A percentile compares a stretch with the other conserved stretches of the same genome.
phyloP scores from a whole-genome alignment of 2,797 vertebrate species.

The Tapirus indicus region DNA sequence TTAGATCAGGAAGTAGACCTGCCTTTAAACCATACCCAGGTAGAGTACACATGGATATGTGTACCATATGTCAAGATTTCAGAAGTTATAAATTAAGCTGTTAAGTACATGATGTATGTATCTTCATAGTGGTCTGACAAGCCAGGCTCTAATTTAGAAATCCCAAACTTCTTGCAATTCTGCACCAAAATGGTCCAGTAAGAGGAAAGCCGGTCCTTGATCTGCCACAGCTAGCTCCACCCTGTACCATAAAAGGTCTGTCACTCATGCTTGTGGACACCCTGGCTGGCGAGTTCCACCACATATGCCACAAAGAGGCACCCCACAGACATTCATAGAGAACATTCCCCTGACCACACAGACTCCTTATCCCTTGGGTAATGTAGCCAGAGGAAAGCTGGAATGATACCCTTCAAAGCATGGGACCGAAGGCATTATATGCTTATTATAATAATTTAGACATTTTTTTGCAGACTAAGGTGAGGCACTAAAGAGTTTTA shows the following conservation, averaged over 20 bases:
- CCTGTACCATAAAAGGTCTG: fast-evolving
- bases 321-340: background rate
- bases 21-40: background rate
- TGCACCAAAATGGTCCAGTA: background rate
- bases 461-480: background rate
- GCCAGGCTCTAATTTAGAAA: background rate
- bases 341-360: background rate
- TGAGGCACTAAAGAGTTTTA: background rate
- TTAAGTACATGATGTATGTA: background rate
- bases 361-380: background rate
- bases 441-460: background rate
- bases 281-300: background rate
- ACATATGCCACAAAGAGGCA: background rate
- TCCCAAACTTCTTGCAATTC: background rate
- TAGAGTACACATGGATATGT: background rate
- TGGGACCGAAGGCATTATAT: background rate
- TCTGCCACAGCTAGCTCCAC: background rate
- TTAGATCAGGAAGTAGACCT: background rate
- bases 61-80: background rate
- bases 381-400: background rate
- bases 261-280: background rate
- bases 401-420: background rate
- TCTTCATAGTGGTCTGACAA: background rate
- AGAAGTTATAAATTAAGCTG: background rate
- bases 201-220: background rate